A percentile compares a stretch with the other conserved stretches of the same genome.
Evolutionary conservation across 2,113 vertebrate species (phyloP).

Genomic region (Seriola rivoliana): DNA sequence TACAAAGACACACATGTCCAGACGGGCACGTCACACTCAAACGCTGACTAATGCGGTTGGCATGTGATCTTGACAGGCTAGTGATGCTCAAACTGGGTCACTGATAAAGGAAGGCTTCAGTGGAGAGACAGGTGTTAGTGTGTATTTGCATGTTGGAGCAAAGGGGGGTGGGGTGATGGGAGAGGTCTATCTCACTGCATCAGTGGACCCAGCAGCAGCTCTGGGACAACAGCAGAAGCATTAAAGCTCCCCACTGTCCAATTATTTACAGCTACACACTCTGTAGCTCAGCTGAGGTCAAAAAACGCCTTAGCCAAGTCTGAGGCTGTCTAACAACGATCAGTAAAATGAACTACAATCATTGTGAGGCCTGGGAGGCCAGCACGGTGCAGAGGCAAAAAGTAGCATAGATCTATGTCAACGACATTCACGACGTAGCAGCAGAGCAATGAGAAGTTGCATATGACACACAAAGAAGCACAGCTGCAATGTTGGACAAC

Average conservation of each 20-base stretch:
- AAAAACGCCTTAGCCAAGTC: conserved; percentile 5
- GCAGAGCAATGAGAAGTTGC: background rate
- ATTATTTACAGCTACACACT: conserved; percentile 59
- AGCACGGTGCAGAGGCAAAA: background rate
- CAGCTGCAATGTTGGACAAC: background rate
- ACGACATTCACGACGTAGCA: background rate
- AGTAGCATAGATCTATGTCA: background rate
- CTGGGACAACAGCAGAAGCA: conserved; percentile 24
- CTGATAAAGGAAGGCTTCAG: conserved; percentile 25
- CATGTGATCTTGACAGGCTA: conserved; percentile 35
- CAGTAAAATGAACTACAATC: background rate
- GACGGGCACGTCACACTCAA: conserved; percentile 6
- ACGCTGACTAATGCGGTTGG: conserved; percentile 41
- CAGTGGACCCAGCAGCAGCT: conserved; percentile 26
- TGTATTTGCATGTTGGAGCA: conserved; percentile 6
- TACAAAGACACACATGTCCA: conserved; percentile 45
- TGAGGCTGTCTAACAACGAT: conserved; percentile 17
- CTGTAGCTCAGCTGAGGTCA: conserved; percentile 35
- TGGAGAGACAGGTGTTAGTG: conserved; percentile 30
- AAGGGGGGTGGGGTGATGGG: background rate
- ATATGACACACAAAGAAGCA: background rate
- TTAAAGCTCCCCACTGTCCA: conserved; percentile 53
- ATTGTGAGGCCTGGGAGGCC: background rate
- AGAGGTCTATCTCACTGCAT: conserved; percentile 26
- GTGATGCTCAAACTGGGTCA: conserved; percentile 34